phyloP scores from a whole-genome alignment of 2,888 invertebrate genomes.

The Nudaria mundana region DNA sequence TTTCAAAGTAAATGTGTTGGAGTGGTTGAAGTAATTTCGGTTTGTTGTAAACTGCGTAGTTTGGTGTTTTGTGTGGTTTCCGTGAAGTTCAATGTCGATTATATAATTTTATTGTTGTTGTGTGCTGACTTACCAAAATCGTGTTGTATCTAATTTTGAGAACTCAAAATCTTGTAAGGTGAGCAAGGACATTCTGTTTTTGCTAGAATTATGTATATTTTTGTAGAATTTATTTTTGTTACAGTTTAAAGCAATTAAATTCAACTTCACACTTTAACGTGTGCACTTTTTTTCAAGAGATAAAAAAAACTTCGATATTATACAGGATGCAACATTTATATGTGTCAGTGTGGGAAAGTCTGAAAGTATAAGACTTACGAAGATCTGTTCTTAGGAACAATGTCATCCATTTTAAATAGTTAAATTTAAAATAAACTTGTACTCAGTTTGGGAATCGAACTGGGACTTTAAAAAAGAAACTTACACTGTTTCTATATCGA shows the following conservation, averaged over 20 bases:
- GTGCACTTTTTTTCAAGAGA: neutral
- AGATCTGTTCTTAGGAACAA: no score
- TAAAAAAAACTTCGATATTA: no score
- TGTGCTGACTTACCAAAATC: slow-evolving; percentile 14
- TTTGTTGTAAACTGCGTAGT: slow-evolving; percentile 44
- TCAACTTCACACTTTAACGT: neutral
- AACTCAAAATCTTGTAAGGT: slow-evolving; percentile 11
- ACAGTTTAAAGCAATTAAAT: no score
- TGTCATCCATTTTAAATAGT: no score
- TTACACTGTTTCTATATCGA: no score
- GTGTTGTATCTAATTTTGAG: slow-evolving; percentile 5
- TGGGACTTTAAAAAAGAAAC: no score
- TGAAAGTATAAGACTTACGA: no score
- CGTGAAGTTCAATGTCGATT: slow-evolving; percentile 61
- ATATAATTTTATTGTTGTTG: slow-evolving; percentile 57
- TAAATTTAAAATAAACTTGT: no score
- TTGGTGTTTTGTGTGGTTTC: slow-evolving; percentile 39
- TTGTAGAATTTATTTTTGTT: no score
- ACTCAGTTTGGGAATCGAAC: no score
- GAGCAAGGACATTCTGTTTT: slow-evolving; percentile 10
- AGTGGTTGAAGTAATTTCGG: slow-evolving; percentile 28
- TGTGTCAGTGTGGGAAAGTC: no score
- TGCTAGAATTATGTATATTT: neutral
- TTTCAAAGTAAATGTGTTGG: slow-evolving; percentile 18
- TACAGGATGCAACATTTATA: no score